Evolutionary conservation across 1,140 invertebrate genomes (phyloP).

Genomic region (Euura lappo): DNA sequence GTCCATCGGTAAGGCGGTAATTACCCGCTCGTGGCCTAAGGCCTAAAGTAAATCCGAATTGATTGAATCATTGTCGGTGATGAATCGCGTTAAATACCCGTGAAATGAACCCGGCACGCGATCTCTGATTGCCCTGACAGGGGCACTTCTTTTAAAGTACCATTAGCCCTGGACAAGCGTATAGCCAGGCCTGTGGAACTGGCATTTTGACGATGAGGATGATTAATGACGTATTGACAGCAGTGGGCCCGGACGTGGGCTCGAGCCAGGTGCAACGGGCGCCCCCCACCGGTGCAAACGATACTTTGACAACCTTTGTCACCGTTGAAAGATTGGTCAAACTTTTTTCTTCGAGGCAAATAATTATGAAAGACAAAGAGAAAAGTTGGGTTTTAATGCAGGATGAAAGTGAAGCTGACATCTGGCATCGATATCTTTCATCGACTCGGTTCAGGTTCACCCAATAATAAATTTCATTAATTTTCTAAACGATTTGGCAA

Average conservation of each 20-base stretch:
- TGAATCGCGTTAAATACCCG: slow-evolving; percentile 55
- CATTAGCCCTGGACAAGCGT: slow-evolving; percentile 34
- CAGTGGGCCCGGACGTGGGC: not conserved
- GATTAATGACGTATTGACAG: slow-evolving; percentile 42
- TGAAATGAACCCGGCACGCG: slow-evolving; percentile 57
- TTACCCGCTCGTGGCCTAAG: not conserved
- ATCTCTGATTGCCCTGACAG: slow-evolving; percentile 41
- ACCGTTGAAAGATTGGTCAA: not conserved
- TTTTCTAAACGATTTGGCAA: slow-evolving; percentile 16
- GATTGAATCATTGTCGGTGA: slow-evolving; percentile 56
- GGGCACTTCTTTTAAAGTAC: slow-evolving; percentile 46
- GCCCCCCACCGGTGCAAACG: not conserved
- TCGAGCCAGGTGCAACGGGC: not conserved
- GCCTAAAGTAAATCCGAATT: slow-evolving; percentile 44
- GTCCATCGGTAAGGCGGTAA: not conserved
- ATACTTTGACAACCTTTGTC: not conserved
- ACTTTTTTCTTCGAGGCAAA: too few relatives aligned
- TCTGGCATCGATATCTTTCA: not conserved
- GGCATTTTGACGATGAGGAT: slow-evolving; percentile 26
- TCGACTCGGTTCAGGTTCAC: not conserved
- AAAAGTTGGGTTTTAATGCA: too few relatives aligned
- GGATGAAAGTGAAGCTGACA: not conserved
- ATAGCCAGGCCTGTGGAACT: slow-evolving; percentile 18
- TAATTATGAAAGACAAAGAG: too few relatives aligned
- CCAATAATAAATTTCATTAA: slow-evolving; percentile 15